phyloP scores from a whole-genome alignment of 2,797 vertebrate genomes.

The Phrynocephalus guinanensis region DNA sequence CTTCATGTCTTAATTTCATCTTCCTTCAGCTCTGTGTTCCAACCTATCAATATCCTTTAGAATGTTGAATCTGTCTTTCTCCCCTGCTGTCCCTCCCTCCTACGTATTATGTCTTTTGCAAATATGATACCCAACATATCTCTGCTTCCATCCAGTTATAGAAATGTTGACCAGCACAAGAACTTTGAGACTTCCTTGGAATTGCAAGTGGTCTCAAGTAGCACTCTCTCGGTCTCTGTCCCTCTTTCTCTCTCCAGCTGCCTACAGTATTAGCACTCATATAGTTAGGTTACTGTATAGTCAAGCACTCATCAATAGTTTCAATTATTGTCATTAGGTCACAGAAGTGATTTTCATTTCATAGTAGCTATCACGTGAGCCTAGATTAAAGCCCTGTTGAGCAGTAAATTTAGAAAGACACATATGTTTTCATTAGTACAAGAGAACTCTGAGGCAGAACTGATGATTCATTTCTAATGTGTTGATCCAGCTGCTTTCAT shows the following conservation, averaged over 20 bases:
- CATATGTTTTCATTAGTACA: conserved; percentile 43
- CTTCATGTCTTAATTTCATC: not conserved
- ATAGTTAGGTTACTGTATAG: too few species aligned
- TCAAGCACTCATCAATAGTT: too few species aligned
- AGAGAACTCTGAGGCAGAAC: conserved; percentile 36
- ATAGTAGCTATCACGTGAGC: conserved; percentile 2
- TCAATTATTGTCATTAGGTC: not conserved
- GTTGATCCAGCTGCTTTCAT: conserved; percentile 54
- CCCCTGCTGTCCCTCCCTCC: not conserved
- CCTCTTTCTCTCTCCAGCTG: too few species aligned
- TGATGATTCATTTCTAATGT: conserved; percentile 56
- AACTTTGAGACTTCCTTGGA: too few species aligned
- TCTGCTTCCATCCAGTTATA: not conserved
- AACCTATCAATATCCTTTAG: not conserved
- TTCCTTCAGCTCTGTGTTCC: not conserved
- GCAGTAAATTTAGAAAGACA: conserved; percentile 41
- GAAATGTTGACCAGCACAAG: not conserved
- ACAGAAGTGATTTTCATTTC: conserved; percentile 45
- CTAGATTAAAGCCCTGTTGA: conserved; percentile 47
- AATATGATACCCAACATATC: not conserved
- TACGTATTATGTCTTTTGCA: not conserved
- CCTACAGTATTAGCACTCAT: too few species aligned
- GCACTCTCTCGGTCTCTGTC: too few species aligned
- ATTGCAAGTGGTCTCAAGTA: too few species aligned
- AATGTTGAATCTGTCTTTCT: not conserved